Evolutionary conservation across 2,888 invertebrate species (phyloP).

Genomic region (Latrodectus elegans): DNA sequence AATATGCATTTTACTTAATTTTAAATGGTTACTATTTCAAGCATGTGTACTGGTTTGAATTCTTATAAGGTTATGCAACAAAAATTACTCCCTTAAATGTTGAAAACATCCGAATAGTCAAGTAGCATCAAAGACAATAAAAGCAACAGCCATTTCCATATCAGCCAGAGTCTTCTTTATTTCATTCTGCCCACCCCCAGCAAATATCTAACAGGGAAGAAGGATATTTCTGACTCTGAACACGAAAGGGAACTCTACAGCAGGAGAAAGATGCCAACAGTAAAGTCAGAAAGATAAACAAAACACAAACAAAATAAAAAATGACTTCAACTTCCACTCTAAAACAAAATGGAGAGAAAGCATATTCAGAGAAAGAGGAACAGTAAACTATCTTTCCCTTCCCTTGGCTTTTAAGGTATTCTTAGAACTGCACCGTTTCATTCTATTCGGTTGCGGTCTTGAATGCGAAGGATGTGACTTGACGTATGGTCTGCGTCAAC

Average conservation of each 20-base stretch:
- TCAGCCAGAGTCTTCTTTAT: not conserved
- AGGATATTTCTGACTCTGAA: slow-evolving; percentile 28
- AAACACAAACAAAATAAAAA: not conserved
- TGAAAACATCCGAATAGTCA: slow-evolving; percentile 8
- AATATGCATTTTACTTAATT: not conserved
- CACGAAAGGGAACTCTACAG: not conserved
- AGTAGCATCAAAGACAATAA: not conserved
- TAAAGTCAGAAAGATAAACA: slow-evolving; percentile 35
- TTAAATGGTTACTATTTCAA: slow-evolving; percentile 6
- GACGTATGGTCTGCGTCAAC: slow-evolving; percentile 25
- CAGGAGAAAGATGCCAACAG: not conserved
- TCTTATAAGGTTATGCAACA: not conserved
- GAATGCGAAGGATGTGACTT: slow-evolving; percentile 45
- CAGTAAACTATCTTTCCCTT: no score
- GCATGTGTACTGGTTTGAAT: not conserved
- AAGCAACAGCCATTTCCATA: slow-evolving; percentile 5
- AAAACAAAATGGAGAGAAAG: slow-evolving; percentile 17
- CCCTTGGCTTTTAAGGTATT: slow-evolving; percentile 24
- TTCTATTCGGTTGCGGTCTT: slow-evolving; percentile 28
- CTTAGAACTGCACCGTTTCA: slow-evolving; percentile 28
- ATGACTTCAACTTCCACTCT: slow-evolving; percentile 28
- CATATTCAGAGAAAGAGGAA: slow-evolving; percentile 8
- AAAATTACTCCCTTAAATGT: slow-evolving; percentile 11
- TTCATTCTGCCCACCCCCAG: slow-evolving; percentile 1
- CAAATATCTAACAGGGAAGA: slow-evolving; percentile 29